A percentile compares a stretch with the other conserved stretches of the same genome.
Evolutionary conservation across 2,888 invertebrate genomes (phyloP).

Genomic region (Caenorhabditis panamensis): DNA sequence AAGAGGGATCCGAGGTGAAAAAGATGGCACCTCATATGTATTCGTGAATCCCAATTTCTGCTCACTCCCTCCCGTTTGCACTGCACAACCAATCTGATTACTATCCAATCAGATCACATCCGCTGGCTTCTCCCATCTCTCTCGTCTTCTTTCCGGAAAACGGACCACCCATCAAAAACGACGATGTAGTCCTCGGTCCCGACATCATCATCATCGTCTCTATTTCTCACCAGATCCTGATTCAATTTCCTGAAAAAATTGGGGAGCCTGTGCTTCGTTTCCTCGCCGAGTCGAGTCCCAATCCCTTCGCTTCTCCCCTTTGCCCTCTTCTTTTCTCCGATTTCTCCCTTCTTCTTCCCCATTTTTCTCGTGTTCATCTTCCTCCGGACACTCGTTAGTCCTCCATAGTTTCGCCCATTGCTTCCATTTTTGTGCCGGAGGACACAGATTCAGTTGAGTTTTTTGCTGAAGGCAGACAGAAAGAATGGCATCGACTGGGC

Average conservation of each 20-base stretch:
- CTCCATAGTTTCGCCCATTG: constrained; percentile 34
- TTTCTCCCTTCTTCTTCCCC: constrained; percentile 7
- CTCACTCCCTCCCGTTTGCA: not conserved
- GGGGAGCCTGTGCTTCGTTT: constrained; percentile 15
- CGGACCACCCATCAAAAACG: constrained; percentile 20
- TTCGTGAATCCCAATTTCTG: no score
- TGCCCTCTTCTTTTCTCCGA: constrained; percentile 21
- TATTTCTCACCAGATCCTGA: constrained; percentile 39
- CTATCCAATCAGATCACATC: not conserved
- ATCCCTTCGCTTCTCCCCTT: constrained; percentile 18
- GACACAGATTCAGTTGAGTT: not conserved
- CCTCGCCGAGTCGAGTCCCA: constrained; percentile 8
- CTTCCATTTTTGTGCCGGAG: not conserved
- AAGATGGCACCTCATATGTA: no score
- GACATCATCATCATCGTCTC: constrained; percentile 22
- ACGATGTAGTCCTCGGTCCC: constrained; percentile 14
- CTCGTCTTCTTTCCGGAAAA: not conserved
- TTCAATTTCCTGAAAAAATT: constrained; percentile 49
- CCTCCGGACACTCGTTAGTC: constrained; percentile 44
- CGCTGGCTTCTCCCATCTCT: not conserved
- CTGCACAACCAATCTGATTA: no score
- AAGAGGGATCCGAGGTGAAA: no score
- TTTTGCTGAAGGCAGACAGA: not conserved
- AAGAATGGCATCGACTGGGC: constrained; percentile 71
- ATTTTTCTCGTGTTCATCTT: constrained; percentile 36